Evolutionary conservation across 2,888 invertebrate genomes (phyloP).

Genomic region (Hymenopus coronatus): DNA sequence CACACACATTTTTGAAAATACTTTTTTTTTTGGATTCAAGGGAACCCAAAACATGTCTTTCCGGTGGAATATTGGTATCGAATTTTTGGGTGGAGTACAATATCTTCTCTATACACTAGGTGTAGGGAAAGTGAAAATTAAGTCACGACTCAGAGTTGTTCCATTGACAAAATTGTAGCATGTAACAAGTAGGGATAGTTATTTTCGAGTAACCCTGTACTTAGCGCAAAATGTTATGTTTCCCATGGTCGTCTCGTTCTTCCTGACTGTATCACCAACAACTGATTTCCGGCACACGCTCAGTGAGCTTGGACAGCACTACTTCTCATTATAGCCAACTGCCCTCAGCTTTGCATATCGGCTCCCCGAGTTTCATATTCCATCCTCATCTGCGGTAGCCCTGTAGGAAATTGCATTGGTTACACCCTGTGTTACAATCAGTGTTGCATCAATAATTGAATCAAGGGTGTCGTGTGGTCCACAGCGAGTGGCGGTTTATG

Average conservation of each 20-base stretch:
- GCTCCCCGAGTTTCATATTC: background rate
- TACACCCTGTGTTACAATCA: background rate
- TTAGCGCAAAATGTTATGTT: background rate
- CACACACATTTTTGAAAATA: too few species aligned
- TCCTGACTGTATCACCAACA: background rate
- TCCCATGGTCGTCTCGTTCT: background rate
- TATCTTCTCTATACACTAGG: too few species aligned
- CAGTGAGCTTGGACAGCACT: background rate
- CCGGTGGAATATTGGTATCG: too few species aligned
- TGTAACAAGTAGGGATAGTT: background rate
- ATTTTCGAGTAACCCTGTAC: background rate
- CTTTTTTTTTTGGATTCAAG: too few species aligned
- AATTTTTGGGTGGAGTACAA: too few species aligned
- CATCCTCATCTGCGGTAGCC: background rate
- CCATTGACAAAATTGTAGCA: too few species aligned
- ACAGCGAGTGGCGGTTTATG: background rate
- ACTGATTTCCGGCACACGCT: background rate
- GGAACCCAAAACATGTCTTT: too few species aligned
- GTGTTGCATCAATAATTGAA: background rate
- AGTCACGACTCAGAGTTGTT: too few species aligned
- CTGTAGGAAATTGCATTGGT: background rate
- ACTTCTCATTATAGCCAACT: background rate
- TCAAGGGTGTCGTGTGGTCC: background rate
- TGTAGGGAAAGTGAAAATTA: too few species aligned
- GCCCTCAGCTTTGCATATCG: background rate